Base-by-base conservation (phyloP, 2,888 invertebrate genomes). In the Pseudeuparius sepicola region DNA sequence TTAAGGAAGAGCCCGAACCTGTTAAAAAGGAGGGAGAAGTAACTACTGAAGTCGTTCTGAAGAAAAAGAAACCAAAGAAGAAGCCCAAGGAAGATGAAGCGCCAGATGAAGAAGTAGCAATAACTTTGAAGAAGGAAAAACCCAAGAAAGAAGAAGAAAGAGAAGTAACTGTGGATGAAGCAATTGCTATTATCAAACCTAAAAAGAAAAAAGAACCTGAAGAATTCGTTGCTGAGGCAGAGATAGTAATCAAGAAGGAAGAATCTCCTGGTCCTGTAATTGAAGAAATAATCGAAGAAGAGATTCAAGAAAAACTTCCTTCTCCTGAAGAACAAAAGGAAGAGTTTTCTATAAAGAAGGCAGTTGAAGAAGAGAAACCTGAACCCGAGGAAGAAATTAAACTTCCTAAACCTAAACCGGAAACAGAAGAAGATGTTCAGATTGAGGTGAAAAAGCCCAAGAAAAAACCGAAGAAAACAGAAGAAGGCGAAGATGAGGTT, bases 281-380 rank as follows among this genome's bases (percentile, higher is more conserved):
- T 10, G 37, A 45, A 35, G 30, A 44, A 31, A 42, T 34, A 14
- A 42, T 43, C 3, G 46, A 49, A 31, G 26, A 41, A 39, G 44
- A 47, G 31, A 20, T 41, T 7, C 33, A 35, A n/a, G 24, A 43
- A 10, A 31, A 26, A 49, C 57, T 65, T 30, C n/a, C n/a, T n/a
- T n/a, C n/a, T n/a, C 66, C 67, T 2, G 51, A 59, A 30, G 66
- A 66, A 39, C 42, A 49, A 14, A 47, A 51, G 11, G 51, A 51
- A 33, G 67, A 68, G 37, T n/a, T n/a, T n/a, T n/a, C n/a, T n/a
- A n/a, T n/a, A n/a, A 45, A 52, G 20, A 51, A 51, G 30, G 59
- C 56, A 24, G 51, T 52, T 28, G 52, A 53, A 14, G 49, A 60
- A 12, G 51, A 53, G 24, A 49, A 52, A 26, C 49, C 54, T 10